Evolutionary conservation across 2,888 invertebrate species (phyloP).

Genomic region (Archaeoteleia sp.): DNA sequence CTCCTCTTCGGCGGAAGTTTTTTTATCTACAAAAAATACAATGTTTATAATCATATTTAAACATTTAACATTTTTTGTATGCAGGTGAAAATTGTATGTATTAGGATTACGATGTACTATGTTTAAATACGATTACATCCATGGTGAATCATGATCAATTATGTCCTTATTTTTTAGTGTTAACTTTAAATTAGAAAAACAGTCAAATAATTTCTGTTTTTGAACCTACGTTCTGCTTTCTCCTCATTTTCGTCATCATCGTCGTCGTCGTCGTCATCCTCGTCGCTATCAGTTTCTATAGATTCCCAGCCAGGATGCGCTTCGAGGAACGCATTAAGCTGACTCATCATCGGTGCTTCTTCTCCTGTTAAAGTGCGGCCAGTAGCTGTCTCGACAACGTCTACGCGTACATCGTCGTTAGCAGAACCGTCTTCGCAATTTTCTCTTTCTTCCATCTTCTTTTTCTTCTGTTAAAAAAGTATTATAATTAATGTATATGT

Average conservation of each 20-base stretch:
- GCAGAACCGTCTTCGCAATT: conserved; percentile 86
- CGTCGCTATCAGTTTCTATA: conserved; percentile 84
- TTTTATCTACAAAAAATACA: conserved; percentile 56
- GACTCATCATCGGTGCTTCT: conserved; percentile 90
- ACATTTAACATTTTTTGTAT: not conserved
- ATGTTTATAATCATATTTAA: too few species aligned
- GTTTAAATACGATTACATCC: conserved; percentile 18
- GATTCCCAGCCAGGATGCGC: conserved; percentile 96
- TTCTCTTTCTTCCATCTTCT: conserved; percentile 81
- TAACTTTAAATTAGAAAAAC: too few species aligned
- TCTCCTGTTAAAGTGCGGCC: conserved; percentile 86
- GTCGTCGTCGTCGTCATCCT: conserved; percentile 80
- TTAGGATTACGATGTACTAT: conserved; percentile 37
- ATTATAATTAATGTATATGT: too few species aligned
- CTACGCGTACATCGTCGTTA: conserved; percentile 88
- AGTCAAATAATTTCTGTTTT: too few species aligned
- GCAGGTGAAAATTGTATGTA: too few species aligned
- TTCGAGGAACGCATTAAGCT: conserved; percentile 91
- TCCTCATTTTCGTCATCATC: conserved; percentile 73
- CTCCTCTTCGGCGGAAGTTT: conserved; percentile 77
- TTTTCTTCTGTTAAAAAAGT: conserved; percentile 78
- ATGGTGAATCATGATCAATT: conserved; percentile 9
- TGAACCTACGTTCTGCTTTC: conserved; percentile 63
- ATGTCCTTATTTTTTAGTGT: conserved; percentile 9
- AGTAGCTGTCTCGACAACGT: conserved; percentile 91